Evolutionary conservation across 2,797 vertebrate genomes (phyloP).

Genomic region (Yasuhikotakia modesta): DNA sequence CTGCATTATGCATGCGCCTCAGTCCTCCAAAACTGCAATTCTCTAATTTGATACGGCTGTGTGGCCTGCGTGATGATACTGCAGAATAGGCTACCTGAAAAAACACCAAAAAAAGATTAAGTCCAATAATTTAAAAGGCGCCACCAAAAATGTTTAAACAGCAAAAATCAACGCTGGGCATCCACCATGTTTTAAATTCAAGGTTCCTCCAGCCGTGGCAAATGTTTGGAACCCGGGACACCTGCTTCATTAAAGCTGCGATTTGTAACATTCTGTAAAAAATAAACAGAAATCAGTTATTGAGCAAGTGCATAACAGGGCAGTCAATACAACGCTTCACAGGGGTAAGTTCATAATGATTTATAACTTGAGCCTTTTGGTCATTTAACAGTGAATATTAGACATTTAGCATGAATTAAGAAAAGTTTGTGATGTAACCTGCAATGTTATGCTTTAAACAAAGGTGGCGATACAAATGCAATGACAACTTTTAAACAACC

Average conservation of each 20-base stretch:
- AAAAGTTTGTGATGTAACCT: no score
- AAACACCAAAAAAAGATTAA: slow-evolving; percentile 23
- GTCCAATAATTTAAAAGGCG: slow-evolving; percentile 8
- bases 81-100: background rate
- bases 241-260: slow-evolving; percentile 4
- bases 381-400: no score
- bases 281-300: no score
- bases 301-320: no score
- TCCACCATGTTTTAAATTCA: background rate
- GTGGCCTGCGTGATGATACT: slow-evolving; percentile 34
- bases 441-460: no score
- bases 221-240: background rate
- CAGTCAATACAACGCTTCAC: no score
- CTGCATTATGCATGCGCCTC: slow-evolving; percentile 54
- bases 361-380: no score
- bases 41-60: slow-evolving; percentile 51
- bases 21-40: slow-evolving; percentile 39
- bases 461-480: no score
- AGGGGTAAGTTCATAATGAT: no score
- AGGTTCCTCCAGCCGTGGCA: background rate
- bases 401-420: no score
- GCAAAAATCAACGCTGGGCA: slow-evolving; percentile 23
- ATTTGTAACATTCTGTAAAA: no score
- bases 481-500: background rate
- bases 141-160: slow-evolving; percentile 1